phyloP scores from a whole-genome alignment of 1,140 invertebrate genomes.

The Anoplophora glabripennis region DNA sequence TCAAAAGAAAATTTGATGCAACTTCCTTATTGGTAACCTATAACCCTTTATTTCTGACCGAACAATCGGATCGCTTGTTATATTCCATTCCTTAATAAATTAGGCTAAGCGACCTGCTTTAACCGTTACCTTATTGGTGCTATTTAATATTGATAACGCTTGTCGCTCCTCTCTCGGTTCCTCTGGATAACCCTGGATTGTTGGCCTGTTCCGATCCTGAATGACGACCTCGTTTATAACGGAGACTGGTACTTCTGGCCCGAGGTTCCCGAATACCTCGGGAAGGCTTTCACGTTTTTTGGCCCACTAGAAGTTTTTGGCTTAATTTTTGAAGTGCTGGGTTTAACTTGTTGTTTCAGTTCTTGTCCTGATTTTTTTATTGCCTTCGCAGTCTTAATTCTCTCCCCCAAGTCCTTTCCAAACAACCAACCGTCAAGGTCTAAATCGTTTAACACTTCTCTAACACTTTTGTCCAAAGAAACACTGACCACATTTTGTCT shows the following conservation, averaged over 20 bases:
- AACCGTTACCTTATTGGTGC: too few relatives aligned
- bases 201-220: neutral
- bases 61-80: too few relatives aligned
- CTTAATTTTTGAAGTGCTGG: too few relatives aligned
- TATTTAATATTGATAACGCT: too few relatives aligned
- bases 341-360: neutral
- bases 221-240: neutral
- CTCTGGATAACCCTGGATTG: neutral
- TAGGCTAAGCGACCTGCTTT: too few relatives aligned
- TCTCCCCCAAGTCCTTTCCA: neutral
- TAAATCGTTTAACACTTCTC: too few relatives aligned
- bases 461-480: too few relatives aligned
- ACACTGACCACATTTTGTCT: too few relatives aligned
- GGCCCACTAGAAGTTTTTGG: neutral
- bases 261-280: neutral
- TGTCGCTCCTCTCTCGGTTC: neutral
- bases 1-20: neutral
- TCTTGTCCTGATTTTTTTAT: slow-evolving; percentile 2
- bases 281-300: slow-evolving; percentile 1
- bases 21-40: neutral
- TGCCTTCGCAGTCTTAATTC: neutral
- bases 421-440: neutral
- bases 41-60: neutral
- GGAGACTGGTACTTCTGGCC: neutral
- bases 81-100: too few relatives aligned